Conservation (phyloP, 1,140 invertebrate species). For the Galleria mellonella region DNA sequence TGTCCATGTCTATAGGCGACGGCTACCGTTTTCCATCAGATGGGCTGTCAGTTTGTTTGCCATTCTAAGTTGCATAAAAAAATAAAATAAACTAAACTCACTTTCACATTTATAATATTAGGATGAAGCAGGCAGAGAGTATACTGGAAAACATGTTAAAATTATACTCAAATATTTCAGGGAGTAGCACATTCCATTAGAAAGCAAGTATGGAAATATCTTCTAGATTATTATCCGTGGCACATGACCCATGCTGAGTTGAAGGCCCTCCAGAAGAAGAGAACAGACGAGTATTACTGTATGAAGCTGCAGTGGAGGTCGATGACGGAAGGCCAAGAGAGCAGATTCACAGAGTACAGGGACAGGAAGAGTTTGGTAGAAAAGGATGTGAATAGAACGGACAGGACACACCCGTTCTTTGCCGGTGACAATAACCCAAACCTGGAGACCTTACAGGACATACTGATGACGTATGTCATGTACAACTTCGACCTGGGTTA, state of each 20-base stretch:
- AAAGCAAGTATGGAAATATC: slow-evolving; percentile 95
- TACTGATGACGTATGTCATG: slow-evolving; percentile 99
- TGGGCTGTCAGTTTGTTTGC: too few species aligned
- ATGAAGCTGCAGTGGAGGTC: slow-evolving; percentile 99
- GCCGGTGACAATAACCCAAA: slow-evolving; percentile 94
- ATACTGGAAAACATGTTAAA: too few species aligned
- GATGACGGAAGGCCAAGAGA: slow-evolving; percentile 91
- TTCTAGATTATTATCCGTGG: slow-evolving; percentile 93
- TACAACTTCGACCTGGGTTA: slow-evolving; percentile 99
- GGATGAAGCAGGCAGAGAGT: too few species aligned
- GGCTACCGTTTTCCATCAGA: too few species aligned
- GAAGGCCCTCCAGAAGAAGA: slow-evolving; percentile 79
- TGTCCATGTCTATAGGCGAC: too few species aligned
- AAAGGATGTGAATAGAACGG: slow-evolving; percentile 98
- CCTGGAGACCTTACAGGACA: slow-evolving; percentile 88
- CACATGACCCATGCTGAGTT: slow-evolving; percentile 84
- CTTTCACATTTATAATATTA: too few species aligned
- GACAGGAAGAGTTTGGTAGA: slow-evolving; percentile 97
- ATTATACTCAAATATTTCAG: slow-evolving; percentile 33
- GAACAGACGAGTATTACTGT: slow-evolving; percentile 91
- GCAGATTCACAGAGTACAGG: slow-evolving; percentile 89
- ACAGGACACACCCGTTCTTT: slow-evolving; percentile 93
- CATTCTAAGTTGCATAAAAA: too few species aligned
- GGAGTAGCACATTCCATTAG: slow-evolving; percentile 81
- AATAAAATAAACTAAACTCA: too few species aligned